Base-by-base conservation (phyloP, 2,888 invertebrate species). In the Nymphalis polychloros region DNA sequence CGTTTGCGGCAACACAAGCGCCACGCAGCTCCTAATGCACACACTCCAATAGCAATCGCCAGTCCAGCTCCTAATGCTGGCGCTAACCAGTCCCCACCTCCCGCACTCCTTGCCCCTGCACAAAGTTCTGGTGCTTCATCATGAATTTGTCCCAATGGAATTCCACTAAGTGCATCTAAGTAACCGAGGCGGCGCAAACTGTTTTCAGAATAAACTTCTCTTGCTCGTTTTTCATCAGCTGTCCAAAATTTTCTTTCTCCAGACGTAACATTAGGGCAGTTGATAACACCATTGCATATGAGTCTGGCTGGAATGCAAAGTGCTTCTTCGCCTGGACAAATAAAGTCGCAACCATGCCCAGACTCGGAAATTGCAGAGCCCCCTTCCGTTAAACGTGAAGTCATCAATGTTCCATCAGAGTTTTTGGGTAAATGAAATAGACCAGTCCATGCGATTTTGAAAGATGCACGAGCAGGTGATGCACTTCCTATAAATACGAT, bases 371-470 rank as follows among this genome's bases (percentile, higher is more conserved):
- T 86, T 19, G 53, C 6, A n/a, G 72, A 70, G 48, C 90, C 92
- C 65, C 94, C 94, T 78, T 95, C 96, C 47, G 95, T 95, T 63
- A 97, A 87, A 72, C 95, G 94, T 47, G 97, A 96, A 0, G 96
- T 96, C 93, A 96, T 96, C 49, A 96, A 84, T 31, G 95, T 95
- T 0, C 97, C 97, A 75, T 97, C 96, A 23, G 95, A 94, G 85
- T 97, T 97, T 75, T 97, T 94, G 0, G 97, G 97, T 76, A 97
- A 89, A 84, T 97, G 97, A 81, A 95, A 97, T 52, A 97, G 93
- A 77, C 97, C 97, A 2, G 97, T 97, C 97, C 97, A 98, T 17
- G 96, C 97, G 48, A 98, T 95, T 82, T 97, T 97, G 81, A 98
- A 97, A 16, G 97, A 95, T 13, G 97, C 97, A 69, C 96, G 93